Evolutionary conservation across 2,888 invertebrate genomes (phyloP).

Genomic region (Spodoptera exigua): DNA sequence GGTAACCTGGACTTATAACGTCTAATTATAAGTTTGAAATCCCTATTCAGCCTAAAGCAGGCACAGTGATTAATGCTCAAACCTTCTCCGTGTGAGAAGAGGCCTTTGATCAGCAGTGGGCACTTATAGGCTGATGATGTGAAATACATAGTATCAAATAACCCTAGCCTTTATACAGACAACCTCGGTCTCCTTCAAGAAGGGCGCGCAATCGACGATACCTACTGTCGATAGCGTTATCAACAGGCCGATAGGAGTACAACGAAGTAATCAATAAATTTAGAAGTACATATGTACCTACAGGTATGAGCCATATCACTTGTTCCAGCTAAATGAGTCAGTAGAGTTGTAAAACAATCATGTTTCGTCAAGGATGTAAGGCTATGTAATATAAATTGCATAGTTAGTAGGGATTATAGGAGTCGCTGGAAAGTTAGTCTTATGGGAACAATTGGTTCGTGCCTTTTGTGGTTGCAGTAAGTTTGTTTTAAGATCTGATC

Average conservation of each 20-base stretch:
- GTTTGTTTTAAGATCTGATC: too few species aligned
- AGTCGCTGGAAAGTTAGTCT: not conserved
- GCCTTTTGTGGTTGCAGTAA: too few species aligned
- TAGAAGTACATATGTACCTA: constrained; percentile 35
- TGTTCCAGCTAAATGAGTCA: constrained; percentile 51
- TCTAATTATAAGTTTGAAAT: too few species aligned
- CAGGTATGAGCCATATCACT: constrained; percentile 28
- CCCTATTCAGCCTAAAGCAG: too few species aligned
- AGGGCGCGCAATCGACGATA: constrained; percentile 45
- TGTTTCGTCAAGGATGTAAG: constrained; percentile 25
- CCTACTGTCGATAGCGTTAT: constrained; percentile 44
- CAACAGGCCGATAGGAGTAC: constrained; percentile 38
- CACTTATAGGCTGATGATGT: too few species aligned
- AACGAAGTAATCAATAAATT: constrained; percentile 52
- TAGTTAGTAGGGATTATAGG: not conserved
- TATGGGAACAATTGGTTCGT: not conserved
- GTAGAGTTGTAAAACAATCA: constrained; percentile 32
- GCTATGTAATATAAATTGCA: constrained; percentile 26
- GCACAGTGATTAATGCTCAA: too few species aligned
- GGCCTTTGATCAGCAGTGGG: too few species aligned
- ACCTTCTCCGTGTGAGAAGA: too few species aligned
- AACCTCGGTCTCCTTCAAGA: constrained; percentile 46
- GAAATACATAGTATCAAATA: constrained; percentile 7
- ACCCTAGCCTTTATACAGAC: constrained; percentile 10
- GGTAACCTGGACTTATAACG: too few species aligned